Conservation (phyloP, 2,888 invertebrate species). For the Thysanoteuthis rhombus region DNA sequence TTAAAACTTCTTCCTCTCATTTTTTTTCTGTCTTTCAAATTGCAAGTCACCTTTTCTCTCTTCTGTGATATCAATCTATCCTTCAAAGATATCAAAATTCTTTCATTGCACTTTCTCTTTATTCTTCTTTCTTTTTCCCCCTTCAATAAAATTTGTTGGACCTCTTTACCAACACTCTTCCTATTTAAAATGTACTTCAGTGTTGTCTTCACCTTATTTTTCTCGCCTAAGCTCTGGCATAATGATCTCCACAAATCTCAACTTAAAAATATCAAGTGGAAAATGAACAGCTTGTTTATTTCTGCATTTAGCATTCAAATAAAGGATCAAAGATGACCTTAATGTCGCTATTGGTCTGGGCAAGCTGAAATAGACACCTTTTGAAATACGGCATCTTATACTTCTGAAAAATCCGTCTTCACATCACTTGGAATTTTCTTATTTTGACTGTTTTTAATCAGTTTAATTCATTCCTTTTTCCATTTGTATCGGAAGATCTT, state of each 20-base stretch:
- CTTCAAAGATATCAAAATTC: neutral
- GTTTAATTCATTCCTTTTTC: too few species aligned
- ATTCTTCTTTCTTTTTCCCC: neutral
- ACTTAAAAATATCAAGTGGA: neutral
- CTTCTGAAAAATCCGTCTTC: too few species aligned
- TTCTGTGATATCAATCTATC: neutral
- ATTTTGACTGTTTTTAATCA: too few species aligned
- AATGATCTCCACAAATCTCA: neutral
- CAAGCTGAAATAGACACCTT: too few species aligned
- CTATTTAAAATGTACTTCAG: too few species aligned
- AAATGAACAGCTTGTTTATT: neutral
- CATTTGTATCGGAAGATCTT: too few species aligned
- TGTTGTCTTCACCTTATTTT: neutral
- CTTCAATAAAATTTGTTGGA: neutral
- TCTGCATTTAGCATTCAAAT: too few species aligned
- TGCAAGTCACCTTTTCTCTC: neutral
- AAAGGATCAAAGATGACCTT: too few species aligned
- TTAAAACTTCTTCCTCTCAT: neutral
- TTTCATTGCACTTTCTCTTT: neutral
- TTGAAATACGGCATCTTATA: too few species aligned
- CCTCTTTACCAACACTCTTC: too few species aligned
- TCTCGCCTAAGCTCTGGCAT: neutral
- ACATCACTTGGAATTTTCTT: too few species aligned
- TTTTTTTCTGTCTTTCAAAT: neutral
- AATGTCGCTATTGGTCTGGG: too few species aligned